Conservation (phyloP, 2,113 vertebrate genomes). For the Pelodiscus sinensis region DNA sequence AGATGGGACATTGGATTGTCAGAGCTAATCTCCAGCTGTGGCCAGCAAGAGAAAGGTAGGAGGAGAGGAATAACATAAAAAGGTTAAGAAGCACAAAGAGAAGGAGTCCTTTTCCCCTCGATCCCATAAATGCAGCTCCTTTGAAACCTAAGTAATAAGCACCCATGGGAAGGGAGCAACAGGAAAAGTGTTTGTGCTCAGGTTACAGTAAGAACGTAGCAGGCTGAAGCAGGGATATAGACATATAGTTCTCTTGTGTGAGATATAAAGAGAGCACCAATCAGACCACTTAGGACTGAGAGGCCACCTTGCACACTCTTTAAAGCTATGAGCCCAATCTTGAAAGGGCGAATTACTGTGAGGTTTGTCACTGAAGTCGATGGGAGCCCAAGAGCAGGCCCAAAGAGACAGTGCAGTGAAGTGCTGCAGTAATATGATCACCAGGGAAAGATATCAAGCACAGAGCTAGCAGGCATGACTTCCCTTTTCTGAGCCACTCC, state of each 20-base stretch:
- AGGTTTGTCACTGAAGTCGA: background rate
- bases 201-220: background rate
- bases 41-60: background rate
- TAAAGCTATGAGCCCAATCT: background rate
- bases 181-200: background rate
- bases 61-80: background rate
- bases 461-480: background rate
- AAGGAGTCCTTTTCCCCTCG: background rate
- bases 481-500: constrained; percentile 4
- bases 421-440: background rate
- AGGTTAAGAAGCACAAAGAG: background rate
- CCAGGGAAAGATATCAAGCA: background rate
- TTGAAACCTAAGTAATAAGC: background rate
- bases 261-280: background rate
- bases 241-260: constrained; percentile 6
- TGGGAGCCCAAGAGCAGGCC: background rate
- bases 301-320: background rate
- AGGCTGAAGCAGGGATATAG: constrained; percentile 15
- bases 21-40: too few relatives aligned
- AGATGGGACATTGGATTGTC: too few relatives aligned
- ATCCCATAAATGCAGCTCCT: background rate
- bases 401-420: background rate
- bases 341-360: background rate
- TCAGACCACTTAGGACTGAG: background rate
- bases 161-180: background rate